Evolutionary conservation across 2,888 invertebrate genomes (phyloP).

Genomic region (Drosophila testacea): DNA sequence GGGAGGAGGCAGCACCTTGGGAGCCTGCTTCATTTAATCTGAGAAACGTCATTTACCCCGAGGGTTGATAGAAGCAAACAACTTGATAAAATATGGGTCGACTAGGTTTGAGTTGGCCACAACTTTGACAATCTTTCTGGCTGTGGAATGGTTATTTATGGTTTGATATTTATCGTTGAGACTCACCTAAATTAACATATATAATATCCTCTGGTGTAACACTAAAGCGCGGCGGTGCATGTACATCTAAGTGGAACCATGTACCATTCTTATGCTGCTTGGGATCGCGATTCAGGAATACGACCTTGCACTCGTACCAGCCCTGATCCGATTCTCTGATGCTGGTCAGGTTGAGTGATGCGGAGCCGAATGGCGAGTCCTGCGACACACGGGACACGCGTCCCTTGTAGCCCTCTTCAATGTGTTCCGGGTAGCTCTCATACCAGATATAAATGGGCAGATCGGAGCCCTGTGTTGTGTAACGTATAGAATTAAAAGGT

Average conservation of each 20-base stretch:
- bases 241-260: conserved; percentile 99
- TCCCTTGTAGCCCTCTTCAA: conserved; percentile 97
- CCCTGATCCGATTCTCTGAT: conserved; percentile 97
- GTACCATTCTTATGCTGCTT: conserved; percentile 97
- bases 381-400: conserved; percentile 95
- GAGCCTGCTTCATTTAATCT: conserved; percentile 52
- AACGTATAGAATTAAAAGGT: conserved; percentile 30
- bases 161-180: conserved; percentile 21
- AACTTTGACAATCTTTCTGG: conserved; percentile 31
- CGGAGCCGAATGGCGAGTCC: conserved; percentile 95
- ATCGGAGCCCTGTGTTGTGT: conserved; percentile 92
- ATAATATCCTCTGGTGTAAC: conserved; percentile 98
- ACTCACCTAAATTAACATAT: conserved; percentile 94
- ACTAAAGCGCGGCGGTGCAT: conserved; percentile 97
- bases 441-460: conserved; percentile 99
- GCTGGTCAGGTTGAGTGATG: conserved; percentile 97
- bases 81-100: conserved; percentile 42
- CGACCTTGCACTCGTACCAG: conserved; percentile 98
- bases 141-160: conserved; percentile 38
- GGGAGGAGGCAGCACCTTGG: background rate
- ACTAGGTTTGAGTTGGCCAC: background rate
- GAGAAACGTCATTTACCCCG: conserved; percentile 37
- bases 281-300: conserved; percentile 97
- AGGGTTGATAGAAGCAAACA: conserved; percentile 28
- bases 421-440: conserved; percentile 98